A percentile compares a stretch with the other conserved stretches of the same genome.
Evolutionary conservation across 1,140 invertebrate species (phyloP).

Genomic region (Tigriopus japonicus): DNA sequence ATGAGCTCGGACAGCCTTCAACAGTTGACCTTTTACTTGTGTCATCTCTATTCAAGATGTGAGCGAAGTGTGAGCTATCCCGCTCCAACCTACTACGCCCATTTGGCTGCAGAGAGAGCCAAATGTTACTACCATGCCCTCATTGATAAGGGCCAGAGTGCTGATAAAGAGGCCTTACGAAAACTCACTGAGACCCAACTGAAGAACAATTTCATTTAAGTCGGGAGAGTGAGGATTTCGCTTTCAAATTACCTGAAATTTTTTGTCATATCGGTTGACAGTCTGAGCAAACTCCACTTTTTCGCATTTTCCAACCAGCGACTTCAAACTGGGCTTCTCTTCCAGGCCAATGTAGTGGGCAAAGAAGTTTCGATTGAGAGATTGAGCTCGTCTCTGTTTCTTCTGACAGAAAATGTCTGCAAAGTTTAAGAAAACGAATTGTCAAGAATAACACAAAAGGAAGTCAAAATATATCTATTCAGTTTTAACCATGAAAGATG

Average conservation of each 20-base stretch:
- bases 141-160: neutral
- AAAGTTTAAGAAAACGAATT: neutral
- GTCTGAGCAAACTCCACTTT: conserved; percentile 44
- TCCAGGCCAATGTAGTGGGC: conserved; percentile 56
- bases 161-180: neutral
- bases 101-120: conserved; percentile 63
- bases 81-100: conserved; percentile 81
- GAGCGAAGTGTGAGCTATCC: conserved; percentile 54
- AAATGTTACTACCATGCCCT: conserved; percentile 19
- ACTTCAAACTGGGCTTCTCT: conserved; percentile 34
- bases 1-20: conserved; percentile 58
- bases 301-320: conserved; percentile 42
- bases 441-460: too few species aligned
- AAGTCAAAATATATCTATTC: too few species aligned
- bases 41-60: conserved; percentile 71
- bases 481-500: too few species aligned
- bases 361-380: conserved; percentile 48
- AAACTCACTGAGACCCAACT: neutral
- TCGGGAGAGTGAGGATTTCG: neutral
- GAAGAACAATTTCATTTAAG: neutral
- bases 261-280: conserved; percentile 47
- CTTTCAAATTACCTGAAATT: conserved; percentile 37
- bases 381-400: conserved; percentile 43
- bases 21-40: conserved; percentile 60
- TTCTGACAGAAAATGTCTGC: conserved; percentile 40